Evolutionary conservation across 2,113 vertebrate genomes (phyloP), one percentile per base, ranked within the genome.

Genomic region (Amphiprion ocellaris): DNA sequence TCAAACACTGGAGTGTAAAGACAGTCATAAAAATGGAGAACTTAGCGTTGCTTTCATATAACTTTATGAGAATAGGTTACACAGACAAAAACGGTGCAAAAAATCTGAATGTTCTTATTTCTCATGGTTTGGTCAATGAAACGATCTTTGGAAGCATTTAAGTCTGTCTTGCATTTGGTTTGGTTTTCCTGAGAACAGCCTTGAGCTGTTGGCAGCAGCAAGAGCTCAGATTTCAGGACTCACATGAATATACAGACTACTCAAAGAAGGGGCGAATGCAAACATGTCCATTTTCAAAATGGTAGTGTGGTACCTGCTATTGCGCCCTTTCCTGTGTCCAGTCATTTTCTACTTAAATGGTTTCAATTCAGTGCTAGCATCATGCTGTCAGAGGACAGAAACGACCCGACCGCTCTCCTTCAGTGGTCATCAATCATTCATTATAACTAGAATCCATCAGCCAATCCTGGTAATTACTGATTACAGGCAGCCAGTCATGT

Each of bases 401-500:
- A 88, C 60, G 87, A 85, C 80, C 65, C 63, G 39, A 72, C 37
- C 73, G 41, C 82, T 78, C 84, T 80, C 88, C 87, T 85, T 90
- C 81, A 86, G 86, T 19, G 77, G 68, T 94, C 87, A 94, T 93
- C 93, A 93, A 94, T 94, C 90, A 94, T 92, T 91, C 88, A 91
- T 93, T 90, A 89, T 87, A 87, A 87, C 74, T 78, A 85, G 83
- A 91, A 92, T 91, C 91, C 92, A 94, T 93, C 92, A 93, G 67
- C 84, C 92, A 89, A 90, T 93, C 89, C 91, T 71, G 70, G 89
- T 94, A 94, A 95, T 95, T 94, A 95, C 92, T 93, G 89, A 94
- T 93, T 92, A 93, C 92, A 93, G 87, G 82, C 90, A 86, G 87
- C 78, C 66, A 79, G 87, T 86, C 74, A 85, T 83, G 68, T 77